Percentiles rank a stretch among this genome's conserved stretches.
phyloP scores from a whole-genome alignment of 2,888 invertebrate genomes.

The Sphaerophoria rueppellii region DNA sequence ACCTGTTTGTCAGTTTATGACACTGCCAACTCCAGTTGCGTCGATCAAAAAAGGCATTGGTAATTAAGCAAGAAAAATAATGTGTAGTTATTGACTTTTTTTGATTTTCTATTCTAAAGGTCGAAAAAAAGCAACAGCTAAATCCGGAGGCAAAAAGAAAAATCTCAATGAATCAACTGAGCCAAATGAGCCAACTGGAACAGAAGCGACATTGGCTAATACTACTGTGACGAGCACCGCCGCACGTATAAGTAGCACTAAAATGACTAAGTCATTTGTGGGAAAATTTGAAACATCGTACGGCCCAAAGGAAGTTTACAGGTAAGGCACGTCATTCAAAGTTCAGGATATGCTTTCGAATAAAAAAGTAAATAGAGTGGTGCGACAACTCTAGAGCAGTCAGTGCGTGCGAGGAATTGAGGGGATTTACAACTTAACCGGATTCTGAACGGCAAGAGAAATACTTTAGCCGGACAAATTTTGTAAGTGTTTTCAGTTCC shows the following conservation, averaged over 20 bases:
- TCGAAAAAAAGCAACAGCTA: slow-evolving; percentile 39
- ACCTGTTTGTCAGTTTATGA: slow-evolving; percentile 83
- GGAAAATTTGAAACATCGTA: slow-evolving; percentile 78
- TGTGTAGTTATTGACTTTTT: background rate
- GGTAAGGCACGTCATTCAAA: slow-evolving; percentile 67
- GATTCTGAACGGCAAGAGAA: no score
- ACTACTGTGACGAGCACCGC: slow-evolving; percentile 74
- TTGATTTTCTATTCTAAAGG: background rate
- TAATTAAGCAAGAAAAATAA: slow-evolving; percentile 16
- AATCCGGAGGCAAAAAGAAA: slow-evolving; percentile 54
- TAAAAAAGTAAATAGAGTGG: no score
- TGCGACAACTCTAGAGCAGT: no score
- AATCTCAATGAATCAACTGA: slow-evolving; percentile 59
- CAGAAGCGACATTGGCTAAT: slow-evolving; percentile 75
- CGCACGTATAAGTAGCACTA: slow-evolving; percentile 73
- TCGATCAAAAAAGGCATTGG: slow-evolving; percentile 63
- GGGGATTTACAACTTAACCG: no score
- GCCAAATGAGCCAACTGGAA: slow-evolving; percentile 69
- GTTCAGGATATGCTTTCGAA: no score
- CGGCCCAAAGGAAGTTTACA: slow-evolving; percentile 78
- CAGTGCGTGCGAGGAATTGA: no score
- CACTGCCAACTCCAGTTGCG: slow-evolving; percentile 26
- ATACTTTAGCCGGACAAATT: no score
- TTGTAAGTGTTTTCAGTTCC: no score
- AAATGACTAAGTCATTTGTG: slow-evolving; percentile 67